A percentile compares a stretch with the other conserved stretches of the same genome.
Conservation (phyloP, 2,888 invertebrate genomes). For the Chydorus sphaericus region DNA sequence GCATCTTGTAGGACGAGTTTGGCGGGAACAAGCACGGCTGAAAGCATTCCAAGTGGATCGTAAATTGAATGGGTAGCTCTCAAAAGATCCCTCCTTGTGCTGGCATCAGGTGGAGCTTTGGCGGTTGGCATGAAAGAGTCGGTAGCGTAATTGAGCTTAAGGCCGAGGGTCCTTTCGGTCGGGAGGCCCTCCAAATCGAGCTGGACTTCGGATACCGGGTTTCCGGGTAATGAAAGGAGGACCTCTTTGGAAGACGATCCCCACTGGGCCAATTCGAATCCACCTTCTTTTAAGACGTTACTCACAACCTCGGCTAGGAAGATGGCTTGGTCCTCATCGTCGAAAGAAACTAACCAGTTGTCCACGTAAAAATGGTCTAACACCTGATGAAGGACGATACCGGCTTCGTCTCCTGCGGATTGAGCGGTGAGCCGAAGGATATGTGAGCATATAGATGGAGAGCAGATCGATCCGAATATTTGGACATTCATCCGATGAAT, state of each 20-base stretch:
- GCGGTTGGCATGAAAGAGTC: neutral
- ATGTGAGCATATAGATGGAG: neutral
- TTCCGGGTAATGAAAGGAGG: conserved; percentile 6
- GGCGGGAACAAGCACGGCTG: conserved; percentile 18
- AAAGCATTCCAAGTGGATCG: conserved; percentile 22
- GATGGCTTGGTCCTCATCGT: conserved; percentile 12
- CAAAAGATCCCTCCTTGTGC: conserved; percentile 20
- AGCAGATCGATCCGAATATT: conserved; percentile 3
- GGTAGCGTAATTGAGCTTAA: neutral
- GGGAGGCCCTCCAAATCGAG: neutral
- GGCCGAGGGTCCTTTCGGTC: neutral
- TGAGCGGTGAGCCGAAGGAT: conserved; percentile 2
- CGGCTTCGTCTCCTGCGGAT: conserved; percentile 13
- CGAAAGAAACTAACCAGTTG: conserved; percentile 15
- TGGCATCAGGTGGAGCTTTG: neutral
- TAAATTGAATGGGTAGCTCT: conserved; percentile 19
- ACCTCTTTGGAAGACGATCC: conserved; percentile 8
- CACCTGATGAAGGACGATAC: conserved; percentile 15
- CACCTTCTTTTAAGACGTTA: conserved; percentile 14
- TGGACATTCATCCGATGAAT: conserved; percentile 14
- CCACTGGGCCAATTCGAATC: conserved; percentile 16
- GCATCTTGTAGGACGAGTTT: conserved; percentile 22
- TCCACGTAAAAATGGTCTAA: conserved; percentile 17
- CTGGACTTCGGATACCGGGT: neutral
- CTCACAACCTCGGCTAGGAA: conserved; percentile 4